Percentiles rank a stretch among this genome's conserved stretches.
Conservation (phyloP, 2,888 invertebrate genomes). For the Molorchus minor region DNA sequence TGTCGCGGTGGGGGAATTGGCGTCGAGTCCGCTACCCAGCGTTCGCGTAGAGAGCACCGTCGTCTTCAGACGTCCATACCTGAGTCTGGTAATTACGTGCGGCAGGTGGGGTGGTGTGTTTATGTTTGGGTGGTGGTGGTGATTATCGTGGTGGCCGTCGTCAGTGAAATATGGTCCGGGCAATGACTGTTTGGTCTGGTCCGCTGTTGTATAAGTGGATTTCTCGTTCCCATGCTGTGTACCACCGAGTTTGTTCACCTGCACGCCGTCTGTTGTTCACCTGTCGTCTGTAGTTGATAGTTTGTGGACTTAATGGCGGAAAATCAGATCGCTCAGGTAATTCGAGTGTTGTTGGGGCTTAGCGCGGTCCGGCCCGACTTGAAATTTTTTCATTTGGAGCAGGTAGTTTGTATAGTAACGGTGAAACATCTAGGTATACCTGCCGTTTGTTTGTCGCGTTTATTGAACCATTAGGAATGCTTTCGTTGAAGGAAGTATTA, state of each 20-base stretch:
- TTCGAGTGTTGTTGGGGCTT: slow-evolving; percentile 10
- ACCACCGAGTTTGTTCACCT: slow-evolving; percentile 24
- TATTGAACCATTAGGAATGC: no score
- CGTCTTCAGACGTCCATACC: slow-evolving; percentile 54
- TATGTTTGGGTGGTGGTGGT: slow-evolving; percentile 18
- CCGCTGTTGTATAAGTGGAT: no score
- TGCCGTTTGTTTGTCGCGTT: no score
- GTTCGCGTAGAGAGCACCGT: slow-evolving; percentile 63
- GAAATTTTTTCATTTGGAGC: background rate
- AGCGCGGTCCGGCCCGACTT: background rate
- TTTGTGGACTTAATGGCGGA: slow-evolving; percentile 62
- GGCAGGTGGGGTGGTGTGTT: slow-evolving; percentile 19
- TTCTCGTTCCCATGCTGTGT: slow-evolving; percentile 17
- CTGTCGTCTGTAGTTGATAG: slow-evolving; percentile 40
- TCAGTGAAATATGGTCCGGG: slow-evolving; percentile 12
- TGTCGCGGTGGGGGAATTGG: slow-evolving; percentile 54
- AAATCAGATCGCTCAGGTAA: slow-evolving; percentile 69
- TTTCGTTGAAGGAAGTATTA: no score
- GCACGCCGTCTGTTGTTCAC: slow-evolving; percentile 20
- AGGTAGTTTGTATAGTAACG: background rate
- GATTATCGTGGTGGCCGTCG: slow-evolving; percentile 6
- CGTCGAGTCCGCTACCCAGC: slow-evolving; percentile 54
- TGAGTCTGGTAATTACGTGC: slow-evolving; percentile 54
- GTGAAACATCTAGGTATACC: no score
- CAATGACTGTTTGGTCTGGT: slow-evolving; percentile 6